Percentiles rank a stretch among this genome's conserved stretches.
phyloP scores from a whole-genome alignment of 2,888 invertebrate genomes.

The Pterobdella sp. region DNA sequence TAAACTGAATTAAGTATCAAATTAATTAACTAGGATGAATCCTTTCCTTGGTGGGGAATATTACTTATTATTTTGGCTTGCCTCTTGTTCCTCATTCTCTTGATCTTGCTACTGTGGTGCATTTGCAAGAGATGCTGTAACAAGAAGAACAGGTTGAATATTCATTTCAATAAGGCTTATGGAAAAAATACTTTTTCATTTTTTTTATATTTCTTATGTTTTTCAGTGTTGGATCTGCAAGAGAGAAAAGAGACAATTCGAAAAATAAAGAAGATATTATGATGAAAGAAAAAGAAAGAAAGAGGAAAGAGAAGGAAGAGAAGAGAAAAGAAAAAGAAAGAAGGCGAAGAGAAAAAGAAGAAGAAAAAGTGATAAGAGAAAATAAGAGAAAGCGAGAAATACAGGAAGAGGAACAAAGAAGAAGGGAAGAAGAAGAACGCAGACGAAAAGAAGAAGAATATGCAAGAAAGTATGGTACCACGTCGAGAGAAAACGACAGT shows the following conservation, averaged over 20 bases:
- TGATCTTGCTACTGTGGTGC: conserved; percentile 21
- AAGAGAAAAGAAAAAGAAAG: not conserved
- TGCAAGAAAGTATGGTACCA: not conserved
- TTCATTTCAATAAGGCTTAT: not conserved
- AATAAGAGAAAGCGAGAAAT: not conserved
- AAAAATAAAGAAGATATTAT: not conserved
- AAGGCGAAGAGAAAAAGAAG: not conserved
- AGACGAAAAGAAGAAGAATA: not conserved
- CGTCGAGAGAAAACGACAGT: not conserved
- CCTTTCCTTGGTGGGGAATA: conserved; percentile 27
- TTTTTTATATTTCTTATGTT: not conserved
- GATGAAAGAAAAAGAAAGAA: conserved; percentile 13
- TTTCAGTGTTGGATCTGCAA: not conserved
- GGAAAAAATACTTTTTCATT: not conserved
- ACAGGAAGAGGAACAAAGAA: not conserved
- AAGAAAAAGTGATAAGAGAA: not conserved
- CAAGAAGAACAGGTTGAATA: not conserved
- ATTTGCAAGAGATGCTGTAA: conserved; percentile 21
- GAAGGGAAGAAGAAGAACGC: not conserved
- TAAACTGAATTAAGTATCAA: no score
- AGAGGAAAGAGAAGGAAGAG: conserved; percentile 8
- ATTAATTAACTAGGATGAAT: not conserved
- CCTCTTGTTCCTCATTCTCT: conserved; percentile 26
- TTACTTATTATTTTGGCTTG: conserved; percentile 29
- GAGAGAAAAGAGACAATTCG: not conserved